Evolutionary conservation across 2,888 invertebrate species (phyloP).

Genomic region (Ophraella communa): DNA sequence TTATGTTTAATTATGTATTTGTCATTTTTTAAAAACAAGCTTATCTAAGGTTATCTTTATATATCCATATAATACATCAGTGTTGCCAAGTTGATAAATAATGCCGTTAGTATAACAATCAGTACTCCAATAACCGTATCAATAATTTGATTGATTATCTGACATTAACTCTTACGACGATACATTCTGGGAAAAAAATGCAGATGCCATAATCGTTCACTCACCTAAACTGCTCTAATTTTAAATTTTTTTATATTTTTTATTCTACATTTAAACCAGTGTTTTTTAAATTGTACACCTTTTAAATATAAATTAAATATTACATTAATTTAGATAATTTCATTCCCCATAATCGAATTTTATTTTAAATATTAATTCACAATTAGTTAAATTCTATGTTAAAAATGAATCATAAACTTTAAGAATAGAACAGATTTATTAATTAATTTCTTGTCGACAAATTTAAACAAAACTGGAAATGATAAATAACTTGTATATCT

Average conservation of each 20-base stretch:
- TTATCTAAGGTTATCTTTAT: neutral
- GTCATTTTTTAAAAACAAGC: neutral
- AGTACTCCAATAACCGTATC: too few species aligned
- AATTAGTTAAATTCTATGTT: too few species aligned
- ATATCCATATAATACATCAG: neutral
- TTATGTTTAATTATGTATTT: neutral
- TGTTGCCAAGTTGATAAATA: neutral
- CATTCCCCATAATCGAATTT: neutral
- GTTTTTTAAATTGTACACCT: too few species aligned
- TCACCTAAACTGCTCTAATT: neutral
- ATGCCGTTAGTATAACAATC: neutral
- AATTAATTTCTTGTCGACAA: too few species aligned
- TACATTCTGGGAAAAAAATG: neutral
- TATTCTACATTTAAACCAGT: neutral
- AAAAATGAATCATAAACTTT: too few species aligned
- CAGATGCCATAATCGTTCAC: neutral
- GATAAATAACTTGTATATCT: too few species aligned
- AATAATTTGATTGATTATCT: too few species aligned
- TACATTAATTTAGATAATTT: neutral
- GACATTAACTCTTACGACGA: too few species aligned
- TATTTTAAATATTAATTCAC: neutral
- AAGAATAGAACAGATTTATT: too few species aligned
- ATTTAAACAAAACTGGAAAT: too few species aligned
- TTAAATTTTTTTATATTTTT: neutral
- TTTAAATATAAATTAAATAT: too few species aligned